A percentile compares a stretch with the other conserved stretches of the same genome.
Conservation (phyloP, 2,113 vertebrate genomes). For the Enhydra lutris region DNA sequence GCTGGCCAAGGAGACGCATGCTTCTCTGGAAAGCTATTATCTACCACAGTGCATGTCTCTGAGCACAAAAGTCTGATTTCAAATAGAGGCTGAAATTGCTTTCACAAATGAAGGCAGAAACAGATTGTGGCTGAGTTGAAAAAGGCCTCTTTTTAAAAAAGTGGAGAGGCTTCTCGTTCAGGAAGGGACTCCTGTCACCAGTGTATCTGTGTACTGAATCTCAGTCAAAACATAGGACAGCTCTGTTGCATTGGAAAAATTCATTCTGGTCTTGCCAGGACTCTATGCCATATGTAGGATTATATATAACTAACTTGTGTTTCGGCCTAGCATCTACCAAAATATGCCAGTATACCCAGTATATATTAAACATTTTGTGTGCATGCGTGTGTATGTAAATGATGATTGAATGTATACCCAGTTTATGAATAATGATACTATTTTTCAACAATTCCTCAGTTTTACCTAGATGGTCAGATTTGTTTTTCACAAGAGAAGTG, state of each 20-base stretch:
- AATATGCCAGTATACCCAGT: not conserved
- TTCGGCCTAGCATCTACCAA: not conserved
- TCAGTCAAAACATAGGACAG: not conserved
- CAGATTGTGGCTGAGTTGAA: constrained; percentile 20
- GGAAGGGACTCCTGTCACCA: not conserved
- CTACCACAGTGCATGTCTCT: not conserved
- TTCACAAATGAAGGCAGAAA: constrained; percentile 52
- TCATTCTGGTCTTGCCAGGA: not conserved
- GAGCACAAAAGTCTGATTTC: constrained; percentile 48
- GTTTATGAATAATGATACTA: not conserved
- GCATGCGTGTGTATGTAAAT: not conserved
- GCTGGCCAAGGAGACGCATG: constrained; percentile 14
- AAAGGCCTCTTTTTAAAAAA: not conserved
- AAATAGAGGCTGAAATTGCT: constrained; percentile 36
- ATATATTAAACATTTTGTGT: not conserved
- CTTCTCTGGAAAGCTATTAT: constrained; percentile 33
- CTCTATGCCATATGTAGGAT: fast-evolving
- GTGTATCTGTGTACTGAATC: not conserved
- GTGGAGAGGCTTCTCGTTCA: not conserved
- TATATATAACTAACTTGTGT: not conserved
- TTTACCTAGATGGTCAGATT: not conserved
- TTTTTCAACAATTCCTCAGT: not conserved
- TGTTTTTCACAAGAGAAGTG: not conserved
- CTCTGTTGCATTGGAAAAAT: not conserved
- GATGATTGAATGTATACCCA: not conserved